Percentiles rank a stretch among this genome's conserved stretches.
phyloP scores from a whole-genome alignment of 1,140 invertebrate species.

The Drosophila trapezifrons region DNA sequence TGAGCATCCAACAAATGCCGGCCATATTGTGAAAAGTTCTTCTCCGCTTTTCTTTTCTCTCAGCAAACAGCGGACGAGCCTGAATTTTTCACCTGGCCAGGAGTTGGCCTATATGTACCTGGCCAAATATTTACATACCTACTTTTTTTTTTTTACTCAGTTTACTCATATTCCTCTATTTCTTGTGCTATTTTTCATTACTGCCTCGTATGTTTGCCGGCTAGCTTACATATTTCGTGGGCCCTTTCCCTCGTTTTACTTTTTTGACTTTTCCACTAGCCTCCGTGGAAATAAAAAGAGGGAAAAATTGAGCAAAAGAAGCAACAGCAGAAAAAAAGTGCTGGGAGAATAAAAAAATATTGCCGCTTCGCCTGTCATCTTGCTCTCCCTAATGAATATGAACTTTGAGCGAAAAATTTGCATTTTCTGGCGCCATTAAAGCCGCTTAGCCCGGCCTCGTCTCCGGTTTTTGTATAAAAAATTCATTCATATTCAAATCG shows the following conservation, averaged over 20 bases:
- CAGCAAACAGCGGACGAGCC: slow-evolving; percentile 33
- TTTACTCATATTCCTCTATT: slow-evolving; percentile 42
- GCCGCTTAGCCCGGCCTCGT: slow-evolving; percentile 47
- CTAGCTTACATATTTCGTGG: slow-evolving; percentile 54
- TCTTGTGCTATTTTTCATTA: slow-evolving; percentile 65
- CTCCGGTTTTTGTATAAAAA: slow-evolving; percentile 50
- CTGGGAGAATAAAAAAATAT: slow-evolving; percentile 48
- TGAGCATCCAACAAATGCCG: slow-evolving; percentile 41
- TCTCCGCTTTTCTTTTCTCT: slow-evolving; percentile 5
- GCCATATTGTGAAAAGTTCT: slow-evolving; percentile 53
- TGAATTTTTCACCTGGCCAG: slow-evolving; percentile 45
- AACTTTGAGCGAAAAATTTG: slow-evolving; percentile 57
- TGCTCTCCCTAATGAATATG: slow-evolving; percentile 55
- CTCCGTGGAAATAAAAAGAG: slow-evolving; percentile 20
- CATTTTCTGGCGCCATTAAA: slow-evolving; percentile 60
- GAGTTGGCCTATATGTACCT: slow-evolving; percentile 47
- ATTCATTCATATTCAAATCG: slow-evolving; percentile 71
- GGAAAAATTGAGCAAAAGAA: slow-evolving; percentile 38
- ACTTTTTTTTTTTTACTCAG: slow-evolving; percentile 25
- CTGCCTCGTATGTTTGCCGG: slow-evolving; percentile 51
- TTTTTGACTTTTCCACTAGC: slow-evolving; percentile 37
- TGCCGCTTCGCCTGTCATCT: slow-evolving; percentile 42
- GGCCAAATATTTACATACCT: slow-evolving; percentile 66
- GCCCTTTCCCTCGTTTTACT: slow-evolving; percentile 27
- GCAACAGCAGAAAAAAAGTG: slow-evolving; percentile 3